Conservation (phyloP, 2,797 vertebrate species). For the Pseudopleuronectes americanus region DNA sequence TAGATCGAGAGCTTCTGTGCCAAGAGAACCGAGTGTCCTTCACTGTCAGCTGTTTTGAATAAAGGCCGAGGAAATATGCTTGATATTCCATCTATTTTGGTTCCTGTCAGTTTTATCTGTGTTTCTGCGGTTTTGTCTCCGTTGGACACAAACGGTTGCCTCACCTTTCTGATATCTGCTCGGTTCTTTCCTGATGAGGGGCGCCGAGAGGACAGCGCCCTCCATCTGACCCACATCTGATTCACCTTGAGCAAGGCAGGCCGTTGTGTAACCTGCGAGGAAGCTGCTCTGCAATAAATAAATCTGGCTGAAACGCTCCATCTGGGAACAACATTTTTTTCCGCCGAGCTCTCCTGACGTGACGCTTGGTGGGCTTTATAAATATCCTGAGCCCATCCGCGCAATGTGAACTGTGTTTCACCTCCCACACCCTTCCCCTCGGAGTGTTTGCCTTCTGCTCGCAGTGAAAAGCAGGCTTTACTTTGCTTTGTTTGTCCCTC, state of each 20-base stretch:
- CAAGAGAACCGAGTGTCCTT: conserved; percentile 43
- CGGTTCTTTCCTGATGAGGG: conserved; percentile 56
- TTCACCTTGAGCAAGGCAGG: conserved; percentile 78
- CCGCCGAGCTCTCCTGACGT: conserved; percentile 73
- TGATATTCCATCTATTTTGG: conserved; percentile 53
- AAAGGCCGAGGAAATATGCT: conserved; percentile 44
- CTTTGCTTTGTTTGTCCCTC: conserved; percentile 83
- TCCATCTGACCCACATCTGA: conserved; percentile 76
- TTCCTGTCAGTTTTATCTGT: conserved; percentile 51
- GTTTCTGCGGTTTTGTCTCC: conserved; percentile 49
- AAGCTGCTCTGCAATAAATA: conserved; percentile 77
- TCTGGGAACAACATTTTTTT: conserved; percentile 82
- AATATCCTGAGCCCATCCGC: conserved; percentile 77
- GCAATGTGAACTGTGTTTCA: conserved; percentile 82
- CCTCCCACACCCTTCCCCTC: conserved; percentile 79
- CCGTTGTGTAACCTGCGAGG: conserved; percentile 76
- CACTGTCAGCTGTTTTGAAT: conserved; percentile 51
- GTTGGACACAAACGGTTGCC: conserved; percentile 57
- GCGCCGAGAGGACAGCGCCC: conserved; percentile 64
- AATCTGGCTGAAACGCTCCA: conserved; percentile 75
- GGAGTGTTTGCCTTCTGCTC: conserved; percentile 82
- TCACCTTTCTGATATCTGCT: conserved; percentile 64
- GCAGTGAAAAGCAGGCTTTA: conserved; percentile 80
- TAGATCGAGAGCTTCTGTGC: conserved; percentile 56
- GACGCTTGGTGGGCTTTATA: conserved; percentile 83